Percentiles rank a stretch among this genome's conserved stretches.
Evolutionary conservation across 92 coral and sea anemone genomes (phyloP).

Genomic region (Pocillopora meandrina): DNA sequence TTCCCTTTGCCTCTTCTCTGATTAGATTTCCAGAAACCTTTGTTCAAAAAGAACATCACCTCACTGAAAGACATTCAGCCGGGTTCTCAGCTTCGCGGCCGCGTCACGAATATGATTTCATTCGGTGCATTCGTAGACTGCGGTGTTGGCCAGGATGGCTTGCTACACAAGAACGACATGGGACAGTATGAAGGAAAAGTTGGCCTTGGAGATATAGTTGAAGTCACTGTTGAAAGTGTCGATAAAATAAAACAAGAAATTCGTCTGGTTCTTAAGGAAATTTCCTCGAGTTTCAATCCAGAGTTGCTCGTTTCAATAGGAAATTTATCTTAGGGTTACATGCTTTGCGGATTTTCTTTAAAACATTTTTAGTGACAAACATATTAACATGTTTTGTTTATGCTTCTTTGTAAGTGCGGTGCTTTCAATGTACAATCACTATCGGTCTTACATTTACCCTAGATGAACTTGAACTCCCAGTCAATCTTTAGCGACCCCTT

Average conservation of each 20-base stretch:
- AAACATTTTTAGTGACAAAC: no score
- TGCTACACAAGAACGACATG: slow-evolving; percentile 77
- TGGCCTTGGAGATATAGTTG: slow-evolving; percentile 86
- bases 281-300: slow-evolving; percentile 65
- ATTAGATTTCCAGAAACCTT: slow-evolving; percentile 86
- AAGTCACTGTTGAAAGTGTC: slow-evolving; percentile 68
- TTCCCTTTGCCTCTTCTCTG: background rate
- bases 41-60: slow-evolving; percentile 81
- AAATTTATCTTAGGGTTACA: background rate
- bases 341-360: background rate
- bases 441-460: no score
- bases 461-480: no score
- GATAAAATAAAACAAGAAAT: slow-evolving; percentile 63
- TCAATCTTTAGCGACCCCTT: no score
- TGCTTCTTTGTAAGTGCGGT: no score
- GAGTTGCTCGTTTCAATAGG: slow-evolving; percentile 50
- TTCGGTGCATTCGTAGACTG: slow-evolving; percentile 98
- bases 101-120: slow-evolving; percentile 90
- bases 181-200: slow-evolving; percentile 47
- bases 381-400: no score
- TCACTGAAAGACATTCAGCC: slow-evolving; percentile 70
- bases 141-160: slow-evolving; percentile 87
- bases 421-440: no score
- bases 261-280: slow-evolving; percentile 31
- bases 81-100: slow-evolving; percentile 76